Evolutionary conservation across 2,113 vertebrate species (phyloP).

Genomic region (Hippoglossus stenolepis): DNA sequence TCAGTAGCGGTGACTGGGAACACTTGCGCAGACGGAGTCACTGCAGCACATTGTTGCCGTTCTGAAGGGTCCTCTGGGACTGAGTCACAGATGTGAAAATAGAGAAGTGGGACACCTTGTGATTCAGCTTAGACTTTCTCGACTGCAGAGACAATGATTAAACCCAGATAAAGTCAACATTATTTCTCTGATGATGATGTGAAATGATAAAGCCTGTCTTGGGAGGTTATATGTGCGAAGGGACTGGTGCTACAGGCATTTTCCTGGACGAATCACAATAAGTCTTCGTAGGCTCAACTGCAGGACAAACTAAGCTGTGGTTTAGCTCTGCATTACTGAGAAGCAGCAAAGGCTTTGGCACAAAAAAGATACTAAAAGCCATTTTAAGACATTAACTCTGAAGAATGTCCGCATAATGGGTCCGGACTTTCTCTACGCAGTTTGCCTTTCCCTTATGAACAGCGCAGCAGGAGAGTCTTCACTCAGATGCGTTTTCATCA

Average conservation of each 20-base stretch:
- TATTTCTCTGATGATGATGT: neutral
- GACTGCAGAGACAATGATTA: slow-evolving; percentile 3
- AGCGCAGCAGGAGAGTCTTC: neutral
- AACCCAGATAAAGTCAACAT: slow-evolving; percentile 8
- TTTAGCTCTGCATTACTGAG: neutral
- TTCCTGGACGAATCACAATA: neutral
- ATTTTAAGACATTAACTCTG: too few relatives aligned
- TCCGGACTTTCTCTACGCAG: too few relatives aligned
- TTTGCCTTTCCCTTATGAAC: neutral
- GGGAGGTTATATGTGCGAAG: neutral
- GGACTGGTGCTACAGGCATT: neutral
- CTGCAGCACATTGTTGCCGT: slow-evolving; percentile 16
- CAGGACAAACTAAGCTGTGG: neutral
- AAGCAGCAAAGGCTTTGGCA: neutral
- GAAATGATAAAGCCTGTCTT: neutral
- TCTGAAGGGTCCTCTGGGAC: slow-evolving; percentile 39
- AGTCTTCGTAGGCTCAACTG: neutral
- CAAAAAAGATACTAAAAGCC: neutral
- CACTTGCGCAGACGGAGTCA: neutral
- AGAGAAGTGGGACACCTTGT: slow-evolving; percentile 47
- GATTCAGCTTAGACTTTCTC: slow-evolving; percentile 13
- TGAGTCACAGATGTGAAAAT: slow-evolving; percentile 50
- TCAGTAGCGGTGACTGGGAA: slow-evolving; percentile 13
- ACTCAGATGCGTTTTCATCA: neutral
- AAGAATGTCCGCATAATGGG: too few relatives aligned